phyloP scores from a whole-genome alignment of 2,888 invertebrate species.

The Melanchra persicariae region DNA sequence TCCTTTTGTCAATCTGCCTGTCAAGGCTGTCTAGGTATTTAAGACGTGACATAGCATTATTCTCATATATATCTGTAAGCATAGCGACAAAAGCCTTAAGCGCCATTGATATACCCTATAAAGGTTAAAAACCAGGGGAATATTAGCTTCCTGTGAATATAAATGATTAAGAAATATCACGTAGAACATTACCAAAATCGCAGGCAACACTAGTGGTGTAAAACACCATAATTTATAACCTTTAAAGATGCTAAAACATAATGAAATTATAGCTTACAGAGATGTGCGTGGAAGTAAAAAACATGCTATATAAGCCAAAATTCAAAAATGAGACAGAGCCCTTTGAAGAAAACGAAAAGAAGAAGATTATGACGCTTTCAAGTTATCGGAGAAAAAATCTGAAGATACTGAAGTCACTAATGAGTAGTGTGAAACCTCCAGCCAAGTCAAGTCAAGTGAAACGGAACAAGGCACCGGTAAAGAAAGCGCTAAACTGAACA shows the following conservation, averaged over 20 bases:
- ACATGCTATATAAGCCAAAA: not conserved
- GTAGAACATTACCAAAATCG: not conserved
- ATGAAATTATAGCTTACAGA: not conserved
- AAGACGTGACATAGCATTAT: not conserved
- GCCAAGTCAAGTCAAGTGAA: conserved; percentile 5
- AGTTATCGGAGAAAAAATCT: too few relatives aligned
- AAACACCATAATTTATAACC: not conserved
- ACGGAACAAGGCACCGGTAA: conserved; percentile 12
- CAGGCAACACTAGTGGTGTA: not conserved
- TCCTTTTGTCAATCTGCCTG: not conserved
- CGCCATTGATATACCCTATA: too few relatives aligned
- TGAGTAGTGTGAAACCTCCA: not conserved
- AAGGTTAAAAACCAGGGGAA: not conserved
- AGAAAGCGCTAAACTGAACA: conserved; percentile 30
- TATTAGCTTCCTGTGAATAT: not conserved
- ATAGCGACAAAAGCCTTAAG: not conserved
- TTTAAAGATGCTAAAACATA: not conserved
- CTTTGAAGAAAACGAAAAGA: not conserved
- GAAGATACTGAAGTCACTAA: not conserved
- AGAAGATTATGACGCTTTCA: not conserved
- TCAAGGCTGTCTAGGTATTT: not conserved
- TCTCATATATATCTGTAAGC: too few relatives aligned
- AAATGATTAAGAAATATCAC: not conserved
- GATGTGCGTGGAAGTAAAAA: not conserved
- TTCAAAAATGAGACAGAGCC: not conserved